Percentiles rank a stretch among this genome's conserved stretches.
Evolutionary conservation across 2,888 invertebrate species (phyloP).

Genomic region (Tortricodes alternella): DNA sequence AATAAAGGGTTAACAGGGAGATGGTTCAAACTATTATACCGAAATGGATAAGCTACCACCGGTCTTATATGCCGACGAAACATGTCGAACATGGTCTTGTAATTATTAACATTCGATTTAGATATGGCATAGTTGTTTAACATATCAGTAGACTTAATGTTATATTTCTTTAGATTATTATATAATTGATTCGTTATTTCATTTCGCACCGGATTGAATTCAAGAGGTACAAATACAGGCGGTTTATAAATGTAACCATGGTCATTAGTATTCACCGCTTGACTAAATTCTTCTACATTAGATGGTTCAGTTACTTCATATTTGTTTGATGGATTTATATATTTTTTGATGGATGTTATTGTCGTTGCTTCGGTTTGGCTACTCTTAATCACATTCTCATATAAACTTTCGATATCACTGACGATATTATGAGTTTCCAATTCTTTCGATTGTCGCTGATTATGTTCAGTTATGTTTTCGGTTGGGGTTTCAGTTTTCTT

Average conservation of each 20-base stretch:
- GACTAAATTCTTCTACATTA: neutral
- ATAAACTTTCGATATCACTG: neutral
- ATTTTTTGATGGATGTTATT: neutral
- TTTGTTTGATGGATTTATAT: neutral
- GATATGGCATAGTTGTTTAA: conserved; percentile 63
- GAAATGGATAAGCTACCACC: conserved; percentile 36
- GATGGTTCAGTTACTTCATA: conserved; percentile 8
- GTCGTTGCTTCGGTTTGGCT: too few species aligned
- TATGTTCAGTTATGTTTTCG: too few species aligned
- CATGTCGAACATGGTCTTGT: conserved; percentile 35
- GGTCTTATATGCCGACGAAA: neutral
- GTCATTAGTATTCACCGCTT: neutral
- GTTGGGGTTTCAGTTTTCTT: too few species aligned
- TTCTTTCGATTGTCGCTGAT: too few species aligned
- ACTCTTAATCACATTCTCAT: neutral
- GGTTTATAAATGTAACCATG: neutral
- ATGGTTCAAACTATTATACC: conserved; percentile 82
- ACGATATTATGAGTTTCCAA: neutral
- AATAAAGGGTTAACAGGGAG: conserved; percentile 82
- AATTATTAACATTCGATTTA: conserved; percentile 10
- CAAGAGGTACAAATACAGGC: neutral
- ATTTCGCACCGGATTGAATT: neutral
- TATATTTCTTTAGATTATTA: conserved; percentile 55
- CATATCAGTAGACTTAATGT: conserved; percentile 54
- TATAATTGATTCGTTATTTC: conserved; percentile 3